Evolutionary conservation across 2,113 vertebrate genomes (phyloP).

Genomic region (Pelodiscus sinensis): DNA sequence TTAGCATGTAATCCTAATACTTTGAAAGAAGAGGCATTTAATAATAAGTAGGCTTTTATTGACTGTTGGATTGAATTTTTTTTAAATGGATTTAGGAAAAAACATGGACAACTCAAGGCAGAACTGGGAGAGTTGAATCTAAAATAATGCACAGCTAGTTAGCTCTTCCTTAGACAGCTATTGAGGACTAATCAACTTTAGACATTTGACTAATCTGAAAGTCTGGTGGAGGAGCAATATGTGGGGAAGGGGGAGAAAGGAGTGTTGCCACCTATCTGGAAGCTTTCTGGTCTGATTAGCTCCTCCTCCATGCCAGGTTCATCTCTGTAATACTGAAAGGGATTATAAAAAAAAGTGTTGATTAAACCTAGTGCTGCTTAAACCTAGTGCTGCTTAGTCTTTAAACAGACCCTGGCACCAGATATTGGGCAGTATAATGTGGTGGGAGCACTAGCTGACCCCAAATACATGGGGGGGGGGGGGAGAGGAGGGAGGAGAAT

Average conservation of each 20-base stretch:
- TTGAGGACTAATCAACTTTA: neutral
- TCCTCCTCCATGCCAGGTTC: neutral
- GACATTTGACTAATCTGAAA: neutral
- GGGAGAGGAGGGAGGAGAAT: fast-evolving
- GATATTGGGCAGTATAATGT: neutral
- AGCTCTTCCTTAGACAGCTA: too few relatives aligned
- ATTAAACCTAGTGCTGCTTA: too few relatives aligned
- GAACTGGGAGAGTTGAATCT: neutral
- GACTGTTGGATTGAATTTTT: neutral
- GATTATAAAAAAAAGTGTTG: neutral
- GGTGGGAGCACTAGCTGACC: neutral
- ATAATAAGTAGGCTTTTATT: neutral
- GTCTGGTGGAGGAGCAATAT: neutral
- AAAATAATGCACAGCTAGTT: neutral
- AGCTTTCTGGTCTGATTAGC: neutral
- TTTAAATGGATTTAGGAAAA: neutral
- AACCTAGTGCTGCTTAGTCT: too few relatives aligned
- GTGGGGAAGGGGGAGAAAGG: neutral
- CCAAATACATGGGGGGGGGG: neutral
- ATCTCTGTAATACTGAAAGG: neutral
- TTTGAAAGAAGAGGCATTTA: neutral
- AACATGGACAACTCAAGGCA: neutral
- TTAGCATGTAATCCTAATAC: neutral
- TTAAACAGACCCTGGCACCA: neutral
- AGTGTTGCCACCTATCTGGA: neutral